These are phyloP conservation scores for Thunnus thynnus DNA, from an alignment of 2,113 vertebrate species.

Conservation along the genomic window DNA sequence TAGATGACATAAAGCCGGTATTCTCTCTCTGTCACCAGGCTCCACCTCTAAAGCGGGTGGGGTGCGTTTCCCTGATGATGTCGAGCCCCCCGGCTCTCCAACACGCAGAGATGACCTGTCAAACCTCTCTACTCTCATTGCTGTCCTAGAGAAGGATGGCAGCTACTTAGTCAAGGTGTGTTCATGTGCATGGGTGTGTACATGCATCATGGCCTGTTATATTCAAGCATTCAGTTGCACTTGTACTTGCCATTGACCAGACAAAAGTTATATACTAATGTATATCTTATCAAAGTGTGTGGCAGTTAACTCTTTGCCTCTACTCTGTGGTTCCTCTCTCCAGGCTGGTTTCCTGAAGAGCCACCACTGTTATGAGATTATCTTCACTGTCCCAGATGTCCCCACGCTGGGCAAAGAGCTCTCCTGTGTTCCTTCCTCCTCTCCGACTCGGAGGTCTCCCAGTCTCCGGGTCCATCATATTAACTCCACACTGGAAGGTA, in stretches of 20 bases:
- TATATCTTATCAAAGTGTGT: too few relatives aligned
- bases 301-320: too few relatives aligned
- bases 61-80: constrained; percentile 78
- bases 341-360: constrained; percentile 82
- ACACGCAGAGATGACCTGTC: constrained; percentile 66
- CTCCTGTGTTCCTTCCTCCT: constrained; percentile 57
- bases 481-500: constrained; percentile 73
- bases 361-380: constrained; percentile 79
- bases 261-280: too few relatives aligned
- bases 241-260: too few relatives aligned
- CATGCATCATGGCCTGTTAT: background rate
- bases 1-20: background rate
- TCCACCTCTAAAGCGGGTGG: constrained; percentile 78
- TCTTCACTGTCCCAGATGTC: constrained; percentile 75
- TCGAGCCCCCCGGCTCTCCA: constrained; percentile 58
- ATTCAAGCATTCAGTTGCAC: background rate
- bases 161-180: constrained; percentile 81
- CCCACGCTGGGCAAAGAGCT: constrained; percentile 77
- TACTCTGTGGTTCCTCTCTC: background rate
- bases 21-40: constrained; percentile 46
- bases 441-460: constrained; percentile 58
- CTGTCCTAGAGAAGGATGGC: constrained; percentile 72
- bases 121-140: constrained; percentile 68
- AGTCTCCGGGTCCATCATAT: constrained; percentile 69
- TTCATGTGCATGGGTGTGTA: background rate